Conservation (phyloP, 2,888 invertebrate genomes). For the Exocentrus adspersus region DNA sequence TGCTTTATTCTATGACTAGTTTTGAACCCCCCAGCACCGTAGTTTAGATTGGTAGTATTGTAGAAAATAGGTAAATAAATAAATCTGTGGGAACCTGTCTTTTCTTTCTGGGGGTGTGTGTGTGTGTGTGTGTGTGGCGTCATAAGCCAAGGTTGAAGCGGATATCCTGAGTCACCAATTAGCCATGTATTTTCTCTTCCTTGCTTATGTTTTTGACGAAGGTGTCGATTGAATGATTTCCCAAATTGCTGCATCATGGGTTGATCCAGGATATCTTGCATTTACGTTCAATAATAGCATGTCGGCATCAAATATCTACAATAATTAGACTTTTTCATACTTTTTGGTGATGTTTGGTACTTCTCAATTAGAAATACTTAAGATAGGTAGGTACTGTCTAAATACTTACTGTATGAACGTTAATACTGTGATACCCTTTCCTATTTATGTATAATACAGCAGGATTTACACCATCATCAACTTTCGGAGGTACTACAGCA, state of each 20-base stretch:
- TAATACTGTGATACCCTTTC: neutral
- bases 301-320: neutral
- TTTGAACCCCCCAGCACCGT: no score
- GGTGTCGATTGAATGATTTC: neutral
- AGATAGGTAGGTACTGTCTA: neutral
- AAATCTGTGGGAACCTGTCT: no score
- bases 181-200: neutral
- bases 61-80: no score
- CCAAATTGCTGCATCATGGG: neutral
- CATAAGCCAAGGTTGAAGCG: neutral
- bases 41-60: no score
- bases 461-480: neutral
- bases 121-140: no score
- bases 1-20: no score
- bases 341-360: no score
- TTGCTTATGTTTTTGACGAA: neutral
- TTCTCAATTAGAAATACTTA: neutral
- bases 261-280: neutral
- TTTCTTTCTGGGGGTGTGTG: no score
- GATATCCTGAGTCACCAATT: neutral
- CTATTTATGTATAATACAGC: neutral
- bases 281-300: neutral
- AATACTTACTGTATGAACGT: neutral
- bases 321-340: no score
- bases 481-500: neutral